phyloP scores from a whole-genome alignment of 2,888 invertebrate genomes.

The Fissipunctia ypsillon region DNA sequence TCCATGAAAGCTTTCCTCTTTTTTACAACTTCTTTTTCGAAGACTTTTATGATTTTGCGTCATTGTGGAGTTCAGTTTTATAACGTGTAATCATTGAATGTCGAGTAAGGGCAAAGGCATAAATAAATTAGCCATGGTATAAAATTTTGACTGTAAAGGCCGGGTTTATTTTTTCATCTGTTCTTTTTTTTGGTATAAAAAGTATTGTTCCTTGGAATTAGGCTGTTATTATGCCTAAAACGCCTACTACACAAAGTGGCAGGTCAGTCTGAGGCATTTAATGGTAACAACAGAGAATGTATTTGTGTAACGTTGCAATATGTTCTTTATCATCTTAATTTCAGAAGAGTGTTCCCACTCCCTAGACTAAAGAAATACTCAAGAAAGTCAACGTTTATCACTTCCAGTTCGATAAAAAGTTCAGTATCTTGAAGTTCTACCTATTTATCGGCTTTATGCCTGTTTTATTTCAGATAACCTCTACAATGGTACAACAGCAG shows the following conservation, averaged over 20 bases:
- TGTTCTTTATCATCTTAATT: not conserved
- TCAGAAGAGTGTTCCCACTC: not conserved
- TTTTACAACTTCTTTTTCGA: conserved; percentile 36
- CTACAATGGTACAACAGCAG: conserved; percentile 93
- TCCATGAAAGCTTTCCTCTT: not conserved
- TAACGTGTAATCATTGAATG: conserved; percentile 32
- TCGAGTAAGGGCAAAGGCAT: conserved; percentile 18
- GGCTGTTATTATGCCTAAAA: not conserved
- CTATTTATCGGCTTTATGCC: not conserved
- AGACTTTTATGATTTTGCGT: conserved; percentile 23
- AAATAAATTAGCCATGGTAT: conserved; percentile 33
- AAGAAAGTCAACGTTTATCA: not conserved
- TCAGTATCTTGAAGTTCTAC: too few species aligned
- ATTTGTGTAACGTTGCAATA: not conserved
- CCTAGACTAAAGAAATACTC: not conserved
- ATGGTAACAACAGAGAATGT: not conserved
- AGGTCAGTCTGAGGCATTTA: not conserved
- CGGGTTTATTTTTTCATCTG: not conserved
- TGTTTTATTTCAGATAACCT: conserved; percentile 85
- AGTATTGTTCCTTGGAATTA: not conserved
- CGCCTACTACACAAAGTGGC: not conserved
- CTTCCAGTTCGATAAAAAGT: too few species aligned
- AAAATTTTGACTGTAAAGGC: conserved; percentile 8
- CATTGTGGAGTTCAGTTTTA: conserved; percentile 27
- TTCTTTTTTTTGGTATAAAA: not conserved